Conservation (phyloP, 2,797 vertebrate genomes). For the Ctenopoma kingsleyae region DNA sequence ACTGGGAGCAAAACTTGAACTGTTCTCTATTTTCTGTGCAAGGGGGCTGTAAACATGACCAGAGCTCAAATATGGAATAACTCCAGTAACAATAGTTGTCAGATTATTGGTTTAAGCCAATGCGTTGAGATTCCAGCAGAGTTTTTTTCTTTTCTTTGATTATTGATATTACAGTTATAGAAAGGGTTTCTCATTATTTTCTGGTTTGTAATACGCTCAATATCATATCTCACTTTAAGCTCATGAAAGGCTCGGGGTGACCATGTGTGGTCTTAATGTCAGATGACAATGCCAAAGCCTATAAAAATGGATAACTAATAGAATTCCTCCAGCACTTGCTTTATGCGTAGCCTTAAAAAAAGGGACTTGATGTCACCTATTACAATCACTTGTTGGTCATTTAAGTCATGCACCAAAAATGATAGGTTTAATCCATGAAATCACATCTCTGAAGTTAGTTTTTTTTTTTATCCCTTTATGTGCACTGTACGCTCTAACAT, state of each 20-base stretch:
- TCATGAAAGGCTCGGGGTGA: slow-evolving; percentile 18
- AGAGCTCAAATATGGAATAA: slow-evolving; percentile 41
- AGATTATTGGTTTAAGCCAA: slow-evolving; percentile 61
- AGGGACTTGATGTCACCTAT: slow-evolving; percentile 6
- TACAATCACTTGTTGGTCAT: slow-evolving; percentile 10
- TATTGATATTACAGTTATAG: slow-evolving; percentile 44
- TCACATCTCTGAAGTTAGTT: not conserved
- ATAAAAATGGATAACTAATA: slow-evolving; percentile 18
- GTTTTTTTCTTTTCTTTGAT: slow-evolving; percentile 49
- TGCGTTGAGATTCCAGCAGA: slow-evolving; percentile 49
- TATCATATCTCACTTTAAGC: slow-evolving; percentile 52
- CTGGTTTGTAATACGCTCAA: slow-evolving; percentile 50
- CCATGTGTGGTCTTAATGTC: slow-evolving; percentile 36
- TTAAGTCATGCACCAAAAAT: not conserved
- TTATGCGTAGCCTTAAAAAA: slow-evolving; percentile 6
- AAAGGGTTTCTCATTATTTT: slow-evolving; percentile 45
- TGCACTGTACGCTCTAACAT: not conserved
- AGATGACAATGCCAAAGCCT: slow-evolving; percentile 33
- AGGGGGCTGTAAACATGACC: slow-evolving; percentile 43
- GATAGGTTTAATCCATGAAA: not conserved
- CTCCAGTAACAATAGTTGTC: slow-evolving; percentile 62
- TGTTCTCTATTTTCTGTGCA: slow-evolving; percentile 25
- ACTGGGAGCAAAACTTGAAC: slow-evolving; percentile 24
- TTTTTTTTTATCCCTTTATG: not conserved
- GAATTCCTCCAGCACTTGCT: slow-evolving; percentile 10